Evolutionary conservation across 2,888 invertebrate genomes (phyloP).

Genomic region (Tipula unca): DNA sequence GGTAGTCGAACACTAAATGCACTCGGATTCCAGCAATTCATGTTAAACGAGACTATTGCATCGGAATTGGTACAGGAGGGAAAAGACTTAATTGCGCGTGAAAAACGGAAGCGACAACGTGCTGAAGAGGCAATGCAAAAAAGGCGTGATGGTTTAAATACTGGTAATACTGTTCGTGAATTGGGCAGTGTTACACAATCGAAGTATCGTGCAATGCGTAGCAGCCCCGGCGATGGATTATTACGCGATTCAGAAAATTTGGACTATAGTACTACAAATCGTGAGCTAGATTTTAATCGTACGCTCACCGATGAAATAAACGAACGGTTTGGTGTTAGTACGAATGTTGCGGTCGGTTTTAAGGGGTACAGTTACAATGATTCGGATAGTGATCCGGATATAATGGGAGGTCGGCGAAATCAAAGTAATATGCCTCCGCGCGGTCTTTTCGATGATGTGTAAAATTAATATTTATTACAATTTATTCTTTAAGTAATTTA

Average conservation of each 20-base stretch:
- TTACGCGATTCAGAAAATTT: conserved; percentile 65
- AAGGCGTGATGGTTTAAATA: conserved; percentile 39
- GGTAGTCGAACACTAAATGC: conserved; percentile 84
- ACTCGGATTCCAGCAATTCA: conserved; percentile 94
- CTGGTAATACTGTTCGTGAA: background rate
- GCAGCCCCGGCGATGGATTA: conserved; percentile 49
- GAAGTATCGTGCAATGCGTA: conserved; percentile 26
- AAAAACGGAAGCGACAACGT: conserved; percentile 72
- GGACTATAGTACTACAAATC: conserved; percentile 56
- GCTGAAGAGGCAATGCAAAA: conserved; percentile 70
- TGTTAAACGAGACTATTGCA: conserved; percentile 89
- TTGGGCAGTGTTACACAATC: background rate
- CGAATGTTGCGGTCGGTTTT: conserved; percentile 44
- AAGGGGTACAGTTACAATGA: conserved; percentile 35
- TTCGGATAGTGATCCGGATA: conserved; percentile 36
- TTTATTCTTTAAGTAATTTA: background rate
- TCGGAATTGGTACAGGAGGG: conserved; percentile 92
- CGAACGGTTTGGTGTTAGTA: conserved; percentile 57
- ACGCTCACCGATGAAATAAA: conserved; percentile 50
- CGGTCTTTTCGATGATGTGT: conserved; percentile 79
- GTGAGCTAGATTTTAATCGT: conserved; percentile 38
- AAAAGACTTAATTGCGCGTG: conserved; percentile 80
- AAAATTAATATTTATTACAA: conserved; percentile 28
- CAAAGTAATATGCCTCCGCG: conserved; percentile 62
- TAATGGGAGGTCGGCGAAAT: conserved; percentile 29